These are phyloP conservation scores for Dromiciops gliroides DNA, from an alignment of 2,113 vertebrate genomes.

Conservation along the genomic window DNA sequence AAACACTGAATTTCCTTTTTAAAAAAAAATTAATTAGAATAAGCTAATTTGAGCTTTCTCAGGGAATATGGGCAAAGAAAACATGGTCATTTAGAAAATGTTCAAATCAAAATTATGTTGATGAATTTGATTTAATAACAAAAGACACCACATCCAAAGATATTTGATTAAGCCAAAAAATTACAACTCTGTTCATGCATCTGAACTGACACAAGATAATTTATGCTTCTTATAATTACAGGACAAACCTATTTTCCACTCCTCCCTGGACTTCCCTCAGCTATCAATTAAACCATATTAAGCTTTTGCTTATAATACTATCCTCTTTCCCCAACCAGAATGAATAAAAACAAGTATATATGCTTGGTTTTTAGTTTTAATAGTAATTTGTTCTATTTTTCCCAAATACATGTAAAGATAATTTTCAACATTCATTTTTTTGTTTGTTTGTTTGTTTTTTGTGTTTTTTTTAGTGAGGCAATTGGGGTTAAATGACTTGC, in stretches of 20 bases:
- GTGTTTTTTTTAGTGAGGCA: no score
- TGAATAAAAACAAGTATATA: rapidly evolving
- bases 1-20: neutral
- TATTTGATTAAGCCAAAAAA: no score
- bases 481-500: no score
- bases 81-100: no score
- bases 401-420: no score
- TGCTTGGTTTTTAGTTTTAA: neutral
- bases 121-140: neutral
- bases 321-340: rapidly evolving
- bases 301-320: neutral
- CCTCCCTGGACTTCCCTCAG: rapidly evolving
- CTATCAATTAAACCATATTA: neutral
- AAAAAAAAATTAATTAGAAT: no score
- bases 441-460: no score
- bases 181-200: rapidly evolving
- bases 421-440: no score
- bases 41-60: rapidly evolving
- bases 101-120: no score
- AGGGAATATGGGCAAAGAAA: neutral
- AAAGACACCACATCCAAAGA: neutral
- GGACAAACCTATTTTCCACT: neutral
- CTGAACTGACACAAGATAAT: rapidly evolving
- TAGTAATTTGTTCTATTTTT: no score
- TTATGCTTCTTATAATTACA: neutral